Percentiles rank a stretch among this genome's conserved stretches.
Conservation (phyloP, 2,888 invertebrate genomes). For the Drosophila anomalipes region DNA sequence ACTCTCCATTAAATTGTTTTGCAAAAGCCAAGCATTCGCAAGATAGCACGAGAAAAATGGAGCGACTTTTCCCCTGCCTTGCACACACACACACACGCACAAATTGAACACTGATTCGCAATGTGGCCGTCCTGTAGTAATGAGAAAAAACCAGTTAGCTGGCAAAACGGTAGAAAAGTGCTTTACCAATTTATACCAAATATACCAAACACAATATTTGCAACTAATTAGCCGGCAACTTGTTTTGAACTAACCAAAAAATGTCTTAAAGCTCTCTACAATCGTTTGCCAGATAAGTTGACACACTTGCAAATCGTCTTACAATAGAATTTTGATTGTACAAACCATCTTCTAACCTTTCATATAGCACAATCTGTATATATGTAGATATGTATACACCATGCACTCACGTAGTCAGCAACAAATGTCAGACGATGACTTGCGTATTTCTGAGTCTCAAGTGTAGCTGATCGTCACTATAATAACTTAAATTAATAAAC, state of each 20-base stretch:
- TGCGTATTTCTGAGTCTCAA: too few relatives aligned
- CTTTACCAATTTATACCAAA: constrained; percentile 18
- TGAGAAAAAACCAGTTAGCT: constrained; percentile 21
- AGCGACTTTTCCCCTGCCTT: constrained; percentile 76
- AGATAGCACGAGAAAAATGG: constrained; percentile 78
- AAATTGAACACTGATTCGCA: constrained; percentile 43
- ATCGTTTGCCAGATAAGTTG: neutral
- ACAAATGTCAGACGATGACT: neutral
- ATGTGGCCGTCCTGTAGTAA: constrained; percentile 38
- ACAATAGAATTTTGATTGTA: neutral
- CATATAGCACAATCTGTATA: constrained; percentile 6
- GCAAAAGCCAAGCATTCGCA: constrained; percentile 61
- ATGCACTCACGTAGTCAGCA: constrained; percentile 3
- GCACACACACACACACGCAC: constrained; percentile 73
- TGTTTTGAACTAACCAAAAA: constrained; percentile 36
- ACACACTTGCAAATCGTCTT: neutral
- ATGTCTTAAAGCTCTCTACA: neutral
- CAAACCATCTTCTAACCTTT: neutral
- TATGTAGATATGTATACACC: constrained; percentile 4
- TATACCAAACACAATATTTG: constrained; percentile 14
- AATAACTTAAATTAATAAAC: neutral
- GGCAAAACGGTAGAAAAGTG: neutral
- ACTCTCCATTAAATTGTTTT: constrained; percentile 54
- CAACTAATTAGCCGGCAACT: constrained; percentile 58
- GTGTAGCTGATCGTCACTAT: neutral